A percentile compares a stretch with the other conserved stretches of the same genome.
Conservation (phyloP, 2,888 invertebrate genomes). For the Ectropis crepuscularia region DNA sequence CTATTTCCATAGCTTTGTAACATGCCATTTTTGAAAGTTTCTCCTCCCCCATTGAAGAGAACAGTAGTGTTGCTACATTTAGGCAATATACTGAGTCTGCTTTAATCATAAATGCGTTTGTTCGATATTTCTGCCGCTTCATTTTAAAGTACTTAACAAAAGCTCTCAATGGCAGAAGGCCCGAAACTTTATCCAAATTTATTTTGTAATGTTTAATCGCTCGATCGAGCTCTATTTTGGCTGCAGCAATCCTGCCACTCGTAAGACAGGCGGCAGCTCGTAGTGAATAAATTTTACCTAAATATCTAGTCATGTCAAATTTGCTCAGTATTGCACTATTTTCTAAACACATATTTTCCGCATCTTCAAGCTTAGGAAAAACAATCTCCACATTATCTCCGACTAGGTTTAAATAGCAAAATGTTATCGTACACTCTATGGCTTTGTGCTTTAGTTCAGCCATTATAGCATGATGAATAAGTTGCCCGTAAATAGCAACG, state of each 20-base stretch:
- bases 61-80: slow-evolving; percentile 68
- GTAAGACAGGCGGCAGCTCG: slow-evolving; percentile 63
- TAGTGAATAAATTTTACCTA: slow-evolving; percentile 69
- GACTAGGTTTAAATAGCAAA: slow-evolving; percentile 62
- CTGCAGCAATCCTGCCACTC: slow-evolving; percentile 54
- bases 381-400: slow-evolving; percentile 59
- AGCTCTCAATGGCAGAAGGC: slow-evolving; percentile 56
- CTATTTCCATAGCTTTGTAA: slow-evolving; percentile 62
- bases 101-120: slow-evolving; percentile 53
- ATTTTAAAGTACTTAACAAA: slow-evolving; percentile 51
- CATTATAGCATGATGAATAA: slow-evolving; percentile 70
- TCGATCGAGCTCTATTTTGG: slow-evolving; percentile 63
- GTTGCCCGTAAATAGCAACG: slow-evolving; percentile 68
- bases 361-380: slow-evolving; percentile 63
- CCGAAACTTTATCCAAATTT: slow-evolving; percentile 61
- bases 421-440: slow-evolving; percentile 66
- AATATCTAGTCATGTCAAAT: slow-evolving; percentile 59
- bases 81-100: slow-evolving; percentile 71
- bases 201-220: slow-evolving; percentile 65
- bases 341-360: slow-evolving; percentile 58
- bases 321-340: slow-evolving; percentile 42
- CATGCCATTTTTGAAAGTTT: slow-evolving; percentile 60
- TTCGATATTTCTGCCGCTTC: slow-evolving; percentile 57
- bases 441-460: slow-evolving; percentile 71
- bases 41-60: slow-evolving; percentile 64